Base-by-base conservation (phyloP, 2,888 invertebrate genomes). In the Leistus spinibarbis region DNA sequence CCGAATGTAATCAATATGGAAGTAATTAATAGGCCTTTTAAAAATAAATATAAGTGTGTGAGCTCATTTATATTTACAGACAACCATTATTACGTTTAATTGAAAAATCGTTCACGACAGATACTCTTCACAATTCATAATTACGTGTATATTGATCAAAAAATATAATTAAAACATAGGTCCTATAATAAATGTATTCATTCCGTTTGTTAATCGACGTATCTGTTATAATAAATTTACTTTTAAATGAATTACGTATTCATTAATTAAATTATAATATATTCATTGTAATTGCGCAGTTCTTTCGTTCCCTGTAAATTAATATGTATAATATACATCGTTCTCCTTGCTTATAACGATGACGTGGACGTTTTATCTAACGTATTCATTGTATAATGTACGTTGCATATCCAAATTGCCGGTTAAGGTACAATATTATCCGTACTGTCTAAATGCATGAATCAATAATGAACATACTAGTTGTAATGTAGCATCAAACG, bases 241-340 rank as follows among this genome's bases (percentile, higher is more conserved):
- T 60, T 70, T 62, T 62, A 70, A 53, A 56, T 70, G 62, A 22
- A 70, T 70, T 70, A 62, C 62, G 62, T 40, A 62, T 70, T 70
- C 70, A 63, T 63, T 62, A 63, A 70, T 70, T 70, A 70, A 70
- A 70, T 62, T 53, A 70, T 40, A 64, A 62, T 60, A 60, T 60
- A 60, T 62, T 70, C 63, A 62, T n/a, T 20, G 67, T 70, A 70
- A 70, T 70, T 70, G 63, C 70, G 63, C 62, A 40, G 20, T 57
- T 70, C n/a, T 70, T 70, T 40, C 62, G 63, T 24, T 68, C 13
- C 40, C 54, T 68, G 57, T 53, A 60, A 70, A 70, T 70, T 70
- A 70, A 70, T 70, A 70, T 70, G 70, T 70, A 70, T 53, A 27
- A 40, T 40, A n/a, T n/a, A n/a, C n/a, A n/a, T n/a, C 54, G 54